A percentile compares a stretch with the other conserved stretches of the same genome.
phyloP scores from a whole-genome alignment of 2,113 vertebrate species.

The Fulica atra region DNA sequence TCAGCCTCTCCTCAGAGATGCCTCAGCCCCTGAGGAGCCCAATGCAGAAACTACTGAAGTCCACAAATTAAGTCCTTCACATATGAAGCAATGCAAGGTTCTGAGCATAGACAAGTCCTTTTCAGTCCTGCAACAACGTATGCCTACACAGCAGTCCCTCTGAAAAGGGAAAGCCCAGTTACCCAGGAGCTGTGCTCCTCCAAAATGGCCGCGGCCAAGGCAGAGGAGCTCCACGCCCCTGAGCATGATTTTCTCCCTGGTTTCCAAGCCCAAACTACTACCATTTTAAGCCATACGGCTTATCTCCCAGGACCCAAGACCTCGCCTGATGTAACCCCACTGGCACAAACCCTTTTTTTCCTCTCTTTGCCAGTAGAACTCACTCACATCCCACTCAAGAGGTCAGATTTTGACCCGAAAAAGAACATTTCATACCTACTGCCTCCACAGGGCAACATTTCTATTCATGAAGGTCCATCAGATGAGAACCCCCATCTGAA shows the following conservation, averaged over 20 bases:
- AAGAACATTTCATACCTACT: background rate
- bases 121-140: too few relatives aligned
- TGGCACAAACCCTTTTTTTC: background rate
- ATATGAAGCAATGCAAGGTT: accelerated
- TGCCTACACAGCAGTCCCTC: background rate
- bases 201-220: accelerated
- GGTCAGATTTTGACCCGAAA: background rate
- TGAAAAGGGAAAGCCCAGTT: background rate
- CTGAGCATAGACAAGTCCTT: background rate
- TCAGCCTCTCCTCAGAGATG: background rate
- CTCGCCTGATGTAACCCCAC: background rate
- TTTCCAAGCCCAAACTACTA: background rate
- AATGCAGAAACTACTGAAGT: background rate
- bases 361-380: background rate
- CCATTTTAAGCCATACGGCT: background rate
- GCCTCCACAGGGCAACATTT: background rate
- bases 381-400: background rate
- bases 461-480: background rate
- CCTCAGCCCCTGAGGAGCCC: too few relatives aligned
- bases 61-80: background rate
- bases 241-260: background rate
- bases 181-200: background rate
- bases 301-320: background rate
- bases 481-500: background rate
- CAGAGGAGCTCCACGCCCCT: background rate